Conservation (phyloP, 2,113 vertebrate genomes). For the Lepus europaeus region DNA sequence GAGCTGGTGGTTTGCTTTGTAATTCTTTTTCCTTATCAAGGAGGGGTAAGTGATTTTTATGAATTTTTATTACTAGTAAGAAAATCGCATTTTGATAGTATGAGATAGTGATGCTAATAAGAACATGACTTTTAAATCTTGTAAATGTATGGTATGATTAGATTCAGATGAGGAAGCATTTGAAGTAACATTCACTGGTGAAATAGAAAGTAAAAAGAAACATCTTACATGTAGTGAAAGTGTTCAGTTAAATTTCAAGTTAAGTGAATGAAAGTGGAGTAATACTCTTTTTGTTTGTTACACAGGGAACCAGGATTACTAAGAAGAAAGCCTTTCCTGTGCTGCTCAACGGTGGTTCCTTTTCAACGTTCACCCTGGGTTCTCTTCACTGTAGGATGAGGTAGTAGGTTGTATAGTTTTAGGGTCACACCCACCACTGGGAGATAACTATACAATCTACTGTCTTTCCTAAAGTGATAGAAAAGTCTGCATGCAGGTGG, state of each 20-base stretch:
- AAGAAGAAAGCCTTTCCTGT: constrained; percentile 47
- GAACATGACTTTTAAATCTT: constrained; percentile 17
- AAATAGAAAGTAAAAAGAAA: constrained; percentile 53
- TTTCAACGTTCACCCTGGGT: constrained; percentile 59
- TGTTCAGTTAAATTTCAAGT: constrained; percentile 45
- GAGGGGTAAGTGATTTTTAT: not conserved
- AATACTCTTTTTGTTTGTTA: constrained; percentile 52
- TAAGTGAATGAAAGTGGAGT: constrained; percentile 62
- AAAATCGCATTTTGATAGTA: not conserved
- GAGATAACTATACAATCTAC: constrained; percentile 99
- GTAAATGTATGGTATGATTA: not conserved
- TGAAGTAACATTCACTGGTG: not conserved
- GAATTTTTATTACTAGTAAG: constrained; percentile 18
- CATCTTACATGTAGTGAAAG: not conserved
- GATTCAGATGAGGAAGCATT: constrained; percentile 36
- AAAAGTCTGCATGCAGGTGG: constrained; percentile 74
- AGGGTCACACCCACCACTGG: constrained; percentile 99
- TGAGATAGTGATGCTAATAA: not conserved
- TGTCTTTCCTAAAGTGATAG: constrained; percentile 98
- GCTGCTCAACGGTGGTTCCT: constrained; percentile 5
- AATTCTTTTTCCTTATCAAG: constrained; percentile 57
- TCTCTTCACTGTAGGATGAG: constrained; percentile 95
- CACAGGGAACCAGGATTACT: constrained; percentile 62
- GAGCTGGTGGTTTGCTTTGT: constrained; percentile 64
- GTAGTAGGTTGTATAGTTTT: constrained; percentile 99